A percentile compares a stretch with the other conserved stretches of the same genome.
Evolutionary conservation across 2,797 vertebrate species (phyloP).

Genomic region (Lepus townsendii): DNA sequence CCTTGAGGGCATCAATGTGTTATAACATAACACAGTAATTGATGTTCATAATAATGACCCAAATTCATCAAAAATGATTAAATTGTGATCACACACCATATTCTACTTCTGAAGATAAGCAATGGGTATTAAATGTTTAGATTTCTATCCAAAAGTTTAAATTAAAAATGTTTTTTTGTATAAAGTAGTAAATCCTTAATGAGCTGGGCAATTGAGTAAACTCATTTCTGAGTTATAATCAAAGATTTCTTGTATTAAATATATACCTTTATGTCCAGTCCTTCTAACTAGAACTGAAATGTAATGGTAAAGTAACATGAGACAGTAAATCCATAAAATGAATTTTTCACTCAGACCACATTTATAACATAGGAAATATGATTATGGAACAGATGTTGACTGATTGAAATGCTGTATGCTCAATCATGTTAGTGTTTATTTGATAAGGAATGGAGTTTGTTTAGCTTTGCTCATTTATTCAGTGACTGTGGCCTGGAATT

Average conservation of each 20-base stretch:
- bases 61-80: constrained; percentile 47
- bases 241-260: neutral
- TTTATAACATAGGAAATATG: constrained; percentile 73
- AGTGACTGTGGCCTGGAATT: constrained; percentile 72
- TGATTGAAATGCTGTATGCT: constrained; percentile 77
- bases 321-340: constrained; percentile 74
- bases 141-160: constrained; percentile 54
- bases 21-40: constrained; percentile 57
- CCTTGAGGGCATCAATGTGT: constrained; percentile 19
- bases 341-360: constrained; percentile 72
- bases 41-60: constrained; percentile 54
- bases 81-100: constrained; percentile 42
- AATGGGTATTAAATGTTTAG: constrained; percentile 16
- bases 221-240: constrained; percentile 46
- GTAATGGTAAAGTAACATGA: constrained; percentile 55
- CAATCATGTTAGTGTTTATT: constrained; percentile 81
- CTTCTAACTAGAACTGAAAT: constrained; percentile 71
- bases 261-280: constrained; percentile 46
- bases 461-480: constrained; percentile 75
- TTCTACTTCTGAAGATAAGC: constrained; percentile 52
- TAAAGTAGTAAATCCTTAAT: constrained; percentile 42
- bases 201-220: constrained; percentile 46
- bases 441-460: constrained; percentile 78
- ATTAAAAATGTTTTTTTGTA: constrained; percentile 50
- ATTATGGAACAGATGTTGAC: constrained; percentile 77